A percentile compares a stretch with the other conserved stretches of the same genome.
phyloP scores from a whole-genome alignment of 2,888 invertebrate species.

The Drosophila phalerata region DNA sequence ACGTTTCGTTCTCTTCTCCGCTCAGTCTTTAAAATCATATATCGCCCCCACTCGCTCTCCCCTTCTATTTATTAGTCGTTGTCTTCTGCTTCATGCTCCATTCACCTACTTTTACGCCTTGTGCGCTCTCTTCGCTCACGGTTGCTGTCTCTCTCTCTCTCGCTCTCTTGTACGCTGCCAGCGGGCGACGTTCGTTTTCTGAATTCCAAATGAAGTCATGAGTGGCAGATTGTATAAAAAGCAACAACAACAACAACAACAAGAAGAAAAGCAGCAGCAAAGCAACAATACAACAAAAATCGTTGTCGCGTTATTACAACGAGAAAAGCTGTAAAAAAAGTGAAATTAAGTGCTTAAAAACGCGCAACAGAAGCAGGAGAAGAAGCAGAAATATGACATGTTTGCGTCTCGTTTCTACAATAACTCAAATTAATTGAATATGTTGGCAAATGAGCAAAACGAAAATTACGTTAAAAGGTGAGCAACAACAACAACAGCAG shows the following conservation, averaged over 20 bases:
- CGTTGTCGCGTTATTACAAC: conserved; percentile 74
- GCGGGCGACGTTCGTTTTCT: conserved; percentile 74
- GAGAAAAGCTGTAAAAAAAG: conserved; percentile 66
- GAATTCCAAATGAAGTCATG: conserved; percentile 82
- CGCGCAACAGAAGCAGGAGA: conserved; percentile 45
- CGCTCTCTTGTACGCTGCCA: conserved; percentile 48
- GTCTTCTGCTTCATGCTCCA: conserved; percentile 79
- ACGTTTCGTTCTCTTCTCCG: conserved; percentile 27
- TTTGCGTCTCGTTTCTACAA: conserved; percentile 79
- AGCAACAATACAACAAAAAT: conserved; percentile 64
- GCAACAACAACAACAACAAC: conserved; percentile 38
- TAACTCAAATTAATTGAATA: conserved; percentile 78
- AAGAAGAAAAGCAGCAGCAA: conserved; percentile 30
- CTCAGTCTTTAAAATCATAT: conserved; percentile 9
- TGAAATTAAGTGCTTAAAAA: conserved; percentile 78
- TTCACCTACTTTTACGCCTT: conserved; percentile 83
- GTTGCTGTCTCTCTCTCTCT: conserved; percentile 50
- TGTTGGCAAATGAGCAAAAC: conserved; percentile 76
- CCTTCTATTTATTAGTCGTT: conserved; percentile 36
- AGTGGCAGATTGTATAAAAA: conserved; percentile 68
- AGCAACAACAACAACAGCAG: conserved; percentile 40
- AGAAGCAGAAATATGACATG: conserved; percentile 69
- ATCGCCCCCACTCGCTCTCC: conserved; percentile 13
- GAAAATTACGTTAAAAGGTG: conserved; percentile 73
- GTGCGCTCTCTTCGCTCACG: conserved; percentile 65